Base-by-base conservation (phyloP, 2,888 invertebrate genomes). In the Odontocolon sp. region DNA sequence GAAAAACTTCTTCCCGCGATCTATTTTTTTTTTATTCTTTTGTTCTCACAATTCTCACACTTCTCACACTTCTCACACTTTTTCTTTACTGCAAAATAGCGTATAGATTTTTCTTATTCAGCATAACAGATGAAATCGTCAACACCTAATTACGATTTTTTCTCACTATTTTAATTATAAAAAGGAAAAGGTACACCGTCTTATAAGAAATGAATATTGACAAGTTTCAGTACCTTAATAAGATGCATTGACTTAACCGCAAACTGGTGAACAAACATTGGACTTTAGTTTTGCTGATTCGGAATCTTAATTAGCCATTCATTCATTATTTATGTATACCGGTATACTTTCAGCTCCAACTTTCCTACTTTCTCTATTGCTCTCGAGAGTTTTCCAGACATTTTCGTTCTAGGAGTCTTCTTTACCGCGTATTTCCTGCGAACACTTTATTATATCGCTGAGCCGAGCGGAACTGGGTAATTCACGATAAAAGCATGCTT, bases 401-500 rank as follows among this genome's bases (percentile, higher is more conserved):
- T 31, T 28, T 40, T 28, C 23, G 21, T 63, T 47, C n/a, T 23
- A 40, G 16, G 38, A 11, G 11, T 57, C 28, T 59, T 11, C 40
- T 8, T 42, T 31, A 64, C 14, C 52, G 40, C 66, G 52, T 23
- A 50, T 64, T 64, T 52, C 23, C 52, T 18, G 40, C 33, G 16
- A 50, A 31, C 40, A 52, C n/a, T 63, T 63, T 45, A 14, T 45
- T 56, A 42, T 21, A 45, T 63, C 42, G 63, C 14, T 31, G 54
- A 26, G 54, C 31, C 33, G 52, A 33, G 14, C 42, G 59, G 31
- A 70, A 61, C 52, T 52, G 9, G 42, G 42, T 52, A 61, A 52
- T 70, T 61, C 61, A 45, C 11, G 63, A 63, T 71, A 71, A 71
- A 71, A 71, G 70, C 52, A 33, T 16, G 50, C 50, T 54, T 33